Conservation (phyloP, 1,140 invertebrate genomes). For the Diabrotica undecimpunctata region DNA sequence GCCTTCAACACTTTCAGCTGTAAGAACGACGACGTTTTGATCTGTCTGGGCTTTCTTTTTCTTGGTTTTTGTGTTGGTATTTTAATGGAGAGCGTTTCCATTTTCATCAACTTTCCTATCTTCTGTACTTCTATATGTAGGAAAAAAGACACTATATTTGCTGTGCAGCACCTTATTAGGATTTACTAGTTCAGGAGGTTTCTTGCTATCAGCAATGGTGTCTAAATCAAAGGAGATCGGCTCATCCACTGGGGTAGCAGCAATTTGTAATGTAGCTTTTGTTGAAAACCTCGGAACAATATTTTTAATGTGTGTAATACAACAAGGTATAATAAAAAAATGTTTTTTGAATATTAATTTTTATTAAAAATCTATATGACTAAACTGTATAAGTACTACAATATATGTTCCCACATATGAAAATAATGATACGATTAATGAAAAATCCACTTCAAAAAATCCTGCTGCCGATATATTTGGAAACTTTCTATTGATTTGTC, state of each 20-base stretch:
- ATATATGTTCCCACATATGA: conserved; percentile 22
- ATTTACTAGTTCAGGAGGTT: conserved; percentile 18
- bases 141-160: conserved; percentile 31
- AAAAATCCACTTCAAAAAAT: conserved; percentile 23
- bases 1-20: conserved; percentile 38
- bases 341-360: too few relatives aligned
- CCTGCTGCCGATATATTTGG: conserved; percentile 19
- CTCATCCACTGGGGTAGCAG: conserved; percentile 33
- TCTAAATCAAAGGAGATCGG: conserved; percentile 29
- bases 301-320: too few relatives aligned
- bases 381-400: conserved; percentile 24
- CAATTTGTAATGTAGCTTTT: too few relatives aligned
- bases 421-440: conserved; percentile 17
- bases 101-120: conserved; percentile 52
- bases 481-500: conserved; percentile 12
- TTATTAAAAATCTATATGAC: conserved; percentile 20
- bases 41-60: conserved; percentile 40
- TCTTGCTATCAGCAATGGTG: conserved; percentile 16
- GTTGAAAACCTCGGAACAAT: too few relatives aligned
- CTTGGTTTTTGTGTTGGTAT: conserved; percentile 32
- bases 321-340: too few relatives aligned
- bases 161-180: conserved; percentile 25
- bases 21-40: conserved; percentile 38
- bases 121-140: conserved; percentile 23
- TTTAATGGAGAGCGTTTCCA: conserved; percentile 47